Base-by-base conservation (phyloP, 2,888 invertebrate genomes). In the Netelia inedita region DNA sequence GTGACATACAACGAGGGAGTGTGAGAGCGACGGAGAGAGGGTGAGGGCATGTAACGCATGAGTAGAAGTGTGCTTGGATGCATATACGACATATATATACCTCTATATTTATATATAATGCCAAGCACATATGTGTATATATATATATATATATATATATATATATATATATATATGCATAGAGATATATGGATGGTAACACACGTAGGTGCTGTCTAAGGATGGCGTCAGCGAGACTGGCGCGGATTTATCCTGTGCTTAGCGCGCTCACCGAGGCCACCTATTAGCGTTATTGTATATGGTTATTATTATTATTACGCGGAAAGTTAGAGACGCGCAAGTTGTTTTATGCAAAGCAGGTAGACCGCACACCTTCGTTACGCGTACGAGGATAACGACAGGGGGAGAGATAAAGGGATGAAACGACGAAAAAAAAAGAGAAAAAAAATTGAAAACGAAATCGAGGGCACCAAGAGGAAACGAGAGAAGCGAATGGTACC, bases 261-360 rank as follows among this genome's bases (percentile, higher is more conserved):
- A 74, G 82, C 78, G 85, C 80, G 79, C 73, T 69, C 78, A 76
- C 79, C 53, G 88, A 89, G 88, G 88, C 87, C 87, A 85, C 84
- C 88, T 88, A 90, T 92, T 90, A 91, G 88, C 88, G 88, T 89
- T 91, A 91, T 90, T 89, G 89, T 89, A 89, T 88, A 66, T 57
- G 63, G 73, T 84, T 83, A 89, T 90, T 88, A 87, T 90, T 90
- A 91, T 91, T 91, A 91, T 91, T 88, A 88, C 79, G 75, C 82
- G 83, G 80, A 81, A 86, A 86, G 86, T 86, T 81, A 82, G 85
- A 88, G 89, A 78, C 88, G 86, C 88, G 87, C 85, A 63, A 71
- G 78, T 35, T 6, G 35, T 89, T 89, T 91, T 91, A 89, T 89
- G 89, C 88, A 89, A 89, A 89, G 84, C 88, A 87, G 87, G 85